Evolutionary conservation across 2,113 vertebrate species (phyloP), one percentile per base, ranked within the genome.

Genomic region (Elephantulus edwardii): DNA sequence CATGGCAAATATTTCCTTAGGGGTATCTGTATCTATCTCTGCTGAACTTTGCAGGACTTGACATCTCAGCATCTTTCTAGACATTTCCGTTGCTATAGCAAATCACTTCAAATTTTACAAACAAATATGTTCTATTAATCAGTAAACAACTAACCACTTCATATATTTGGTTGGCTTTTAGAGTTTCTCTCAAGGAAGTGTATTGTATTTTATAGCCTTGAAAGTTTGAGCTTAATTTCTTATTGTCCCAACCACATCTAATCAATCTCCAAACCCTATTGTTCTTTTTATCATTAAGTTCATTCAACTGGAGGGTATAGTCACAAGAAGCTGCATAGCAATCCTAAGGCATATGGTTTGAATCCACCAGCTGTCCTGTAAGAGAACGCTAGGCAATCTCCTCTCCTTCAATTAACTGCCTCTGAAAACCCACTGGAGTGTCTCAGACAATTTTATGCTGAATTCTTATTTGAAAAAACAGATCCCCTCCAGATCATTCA

Each of bases 401-500:
- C 33, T 19, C 20, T 22, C 26, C 22, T 56, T 56, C 26, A 56
- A 56, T 6, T 6, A 56, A 22, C 52, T 20, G 14, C 20, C 54
- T n/a, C n/a, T n/a, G n/a, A n/a, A n/a, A n/a, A n/a, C n/a, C n/a
- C n/a, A n/a, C n/a, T 58, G 50, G 72, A 24, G 58, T 87, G 38
- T 46, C 33, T 82, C 28, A 77, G 13, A 6, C 87, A 87, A 72
- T 50, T 71, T 71, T 28, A 48, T 78, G 46, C 33, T 56, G 38
- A 75, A 52, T 88, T 82, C 68, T 20, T 62, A 20, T 70, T 70
- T 82, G n/a, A 60, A 91, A 88, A 62, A 76, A n/a, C 8, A 48
- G 17, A 30, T 70, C 2, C 5, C 0, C 17, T 88, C 38, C 33
- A 72, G 42, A 62, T 1, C 40, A 40, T 54, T 42, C n/a, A 79